phyloP scores from a whole-genome alignment of 2,888 invertebrate species.

The Gasteruption jaculator region DNA sequence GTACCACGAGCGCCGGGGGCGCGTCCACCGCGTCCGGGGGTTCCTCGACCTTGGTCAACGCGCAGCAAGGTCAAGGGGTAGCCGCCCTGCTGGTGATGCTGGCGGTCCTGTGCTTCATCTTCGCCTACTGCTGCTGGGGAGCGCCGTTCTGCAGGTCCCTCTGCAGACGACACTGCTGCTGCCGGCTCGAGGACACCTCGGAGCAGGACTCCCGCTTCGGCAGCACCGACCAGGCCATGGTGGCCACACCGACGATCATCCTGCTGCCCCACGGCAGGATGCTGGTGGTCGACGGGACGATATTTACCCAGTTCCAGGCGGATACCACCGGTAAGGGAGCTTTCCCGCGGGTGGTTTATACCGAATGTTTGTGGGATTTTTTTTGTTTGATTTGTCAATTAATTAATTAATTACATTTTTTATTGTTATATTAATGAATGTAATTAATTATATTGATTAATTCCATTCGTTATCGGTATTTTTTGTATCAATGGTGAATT shows the following conservation, averaged over 20 bases:
- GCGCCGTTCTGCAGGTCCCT: constrained; percentile 56
- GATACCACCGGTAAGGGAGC: constrained; percentile 43
- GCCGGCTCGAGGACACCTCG: constrained; percentile 52
- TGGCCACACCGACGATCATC: constrained; percentile 56
- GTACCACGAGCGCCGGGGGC: constrained; percentile 29
- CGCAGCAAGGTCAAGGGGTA: constrained; percentile 52
- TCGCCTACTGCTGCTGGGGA: constrained; percentile 59
- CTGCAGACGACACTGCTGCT: constrained; percentile 52
- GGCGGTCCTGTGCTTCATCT: constrained; percentile 56
- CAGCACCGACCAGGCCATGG: constrained; percentile 44
- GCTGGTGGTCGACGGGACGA: constrained; percentile 57
- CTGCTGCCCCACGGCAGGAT: constrained; percentile 57
- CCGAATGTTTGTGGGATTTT: too few relatives aligned
- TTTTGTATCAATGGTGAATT: too few relatives aligned
- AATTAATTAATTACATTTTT: too few relatives aligned
- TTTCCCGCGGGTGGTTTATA: constrained; percentile 39
- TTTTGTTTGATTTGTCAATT: too few relatives aligned
- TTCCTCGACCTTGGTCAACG: constrained; percentile 38
- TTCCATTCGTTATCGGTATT: neutral
- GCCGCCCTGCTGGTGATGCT: constrained; percentile 58
- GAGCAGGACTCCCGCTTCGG: constrained; percentile 40
- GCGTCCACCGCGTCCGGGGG: constrained; percentile 39
- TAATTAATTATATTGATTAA: too few relatives aligned
- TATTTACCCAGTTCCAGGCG: constrained; percentile 54
- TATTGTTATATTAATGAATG: too few relatives aligned